Conservation (phyloP, 2,113 vertebrate species). For the Maccullochella peelii region DNA sequence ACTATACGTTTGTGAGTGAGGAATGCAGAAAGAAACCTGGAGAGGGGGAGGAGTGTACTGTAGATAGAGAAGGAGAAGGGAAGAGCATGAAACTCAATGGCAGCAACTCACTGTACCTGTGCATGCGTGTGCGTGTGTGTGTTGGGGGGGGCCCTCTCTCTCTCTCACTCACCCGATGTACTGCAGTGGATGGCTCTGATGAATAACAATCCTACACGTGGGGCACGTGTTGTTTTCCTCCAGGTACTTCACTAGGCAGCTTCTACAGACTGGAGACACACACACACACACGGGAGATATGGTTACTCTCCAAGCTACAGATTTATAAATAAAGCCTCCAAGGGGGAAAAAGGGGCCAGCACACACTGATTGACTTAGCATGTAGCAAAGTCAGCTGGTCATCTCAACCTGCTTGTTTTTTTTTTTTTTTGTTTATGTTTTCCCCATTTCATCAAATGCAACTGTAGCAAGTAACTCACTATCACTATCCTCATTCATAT, state of each 20-base stretch:
- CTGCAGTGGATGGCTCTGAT: constrained; percentile 98
- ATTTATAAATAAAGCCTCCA: neutral
- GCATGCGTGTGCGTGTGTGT: neutral
- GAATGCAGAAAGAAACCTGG: neutral
- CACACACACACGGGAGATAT: neutral
- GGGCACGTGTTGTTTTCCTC: constrained; percentile 99
- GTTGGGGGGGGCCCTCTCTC: constrained; percentile 3
- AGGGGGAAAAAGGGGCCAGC: no score
- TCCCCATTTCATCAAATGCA: no score
- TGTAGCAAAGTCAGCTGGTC: no score
- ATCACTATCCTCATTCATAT: no score
- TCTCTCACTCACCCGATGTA: constrained; percentile 93
- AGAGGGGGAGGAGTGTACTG: neutral
- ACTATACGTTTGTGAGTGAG: neutral
- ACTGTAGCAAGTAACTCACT: no score
- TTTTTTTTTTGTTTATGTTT: no score
- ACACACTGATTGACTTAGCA: no score
- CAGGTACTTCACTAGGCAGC: constrained; percentile 98
- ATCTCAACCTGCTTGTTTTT: no score
- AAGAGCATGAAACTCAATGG: neutral
- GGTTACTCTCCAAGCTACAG: neutral
- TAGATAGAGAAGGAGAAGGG: neutral
- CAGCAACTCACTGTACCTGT: neutral
- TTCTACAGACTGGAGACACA: constrained; percentile 92
- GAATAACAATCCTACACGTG: constrained; percentile 98